A percentile compares a stretch with the other conserved stretches of the same genome.
phyloP scores from a whole-genome alignment of 2,888 invertebrate genomes.

The Nomada lathburiana region DNA sequence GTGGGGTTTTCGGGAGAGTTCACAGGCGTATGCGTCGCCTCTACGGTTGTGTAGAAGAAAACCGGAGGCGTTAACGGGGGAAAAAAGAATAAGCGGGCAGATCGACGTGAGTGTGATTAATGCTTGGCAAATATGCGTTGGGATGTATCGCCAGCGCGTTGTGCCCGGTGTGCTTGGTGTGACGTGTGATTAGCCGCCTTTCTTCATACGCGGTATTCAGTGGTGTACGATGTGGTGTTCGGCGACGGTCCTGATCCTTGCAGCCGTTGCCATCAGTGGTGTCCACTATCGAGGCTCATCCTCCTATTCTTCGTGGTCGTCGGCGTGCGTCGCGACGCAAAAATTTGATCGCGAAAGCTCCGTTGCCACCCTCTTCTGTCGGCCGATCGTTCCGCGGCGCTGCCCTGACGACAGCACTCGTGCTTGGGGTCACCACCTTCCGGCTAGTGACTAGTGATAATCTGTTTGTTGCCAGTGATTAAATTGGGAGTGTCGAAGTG shows the following conservation, averaged over 20 bases:
- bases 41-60: constrained; percentile 32
- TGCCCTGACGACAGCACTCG: constrained; percentile 72
- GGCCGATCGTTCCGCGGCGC: constrained; percentile 69
- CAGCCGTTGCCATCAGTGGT: constrained; percentile 74
- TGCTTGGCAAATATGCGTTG: constrained; percentile 61
- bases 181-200: constrained; percentile 73
- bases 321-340: constrained; percentile 71
- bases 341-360: constrained; percentile 74
- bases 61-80: constrained; percentile 9
- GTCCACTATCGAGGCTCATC: constrained; percentile 65
- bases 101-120: constrained; percentile 58
- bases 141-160: constrained; percentile 70
- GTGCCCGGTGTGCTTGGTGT: constrained; percentile 76
- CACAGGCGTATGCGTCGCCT: constrained; percentile 19
- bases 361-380: constrained; percentile 63
- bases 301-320: constrained; percentile 42
- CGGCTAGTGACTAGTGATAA: constrained; percentile 75
- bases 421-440: constrained; percentile 72
- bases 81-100: constrained; percentile 16
- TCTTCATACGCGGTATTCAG: constrained; percentile 70
- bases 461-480: constrained; percentile 67
- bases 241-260: constrained; percentile 72
- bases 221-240: constrained; percentile 81
- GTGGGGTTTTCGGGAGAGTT: constrained; percentile 55
- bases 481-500: constrained; percentile 64